Conservation (phyloP, 2,888 invertebrate genomes). For the Drosophila algonquin region DNA sequence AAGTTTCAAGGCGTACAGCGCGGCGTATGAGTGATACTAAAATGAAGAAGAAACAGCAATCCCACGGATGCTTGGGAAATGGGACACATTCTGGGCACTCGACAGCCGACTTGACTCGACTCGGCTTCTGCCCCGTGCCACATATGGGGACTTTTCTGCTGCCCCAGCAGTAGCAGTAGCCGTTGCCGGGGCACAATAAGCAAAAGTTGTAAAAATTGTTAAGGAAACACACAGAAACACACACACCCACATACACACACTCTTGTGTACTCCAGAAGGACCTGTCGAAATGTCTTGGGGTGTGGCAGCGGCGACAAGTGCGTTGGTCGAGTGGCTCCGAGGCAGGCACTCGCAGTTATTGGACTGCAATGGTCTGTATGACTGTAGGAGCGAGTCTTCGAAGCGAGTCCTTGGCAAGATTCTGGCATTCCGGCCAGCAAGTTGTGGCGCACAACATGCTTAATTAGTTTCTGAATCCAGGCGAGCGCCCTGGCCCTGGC, state of each 20-base stretch:
- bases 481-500: neutral
- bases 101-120: neutral
- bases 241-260: neutral
- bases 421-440: constrained; percentile 17
- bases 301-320: constrained; percentile 40
- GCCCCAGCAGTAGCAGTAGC: constrained; percentile 1
- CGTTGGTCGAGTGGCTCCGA: constrained; percentile 1
- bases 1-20: constrained; percentile 52
- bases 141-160: too few species aligned
- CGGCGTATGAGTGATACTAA: constrained; percentile 52
- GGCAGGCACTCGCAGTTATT: constrained; percentile 48
- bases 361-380: constrained; percentile 31
- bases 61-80: constrained; percentile 7
- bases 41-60: constrained; percentile 28
- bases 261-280: constrained; percentile 6
- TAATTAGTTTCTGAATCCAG: constrained; percentile 58
- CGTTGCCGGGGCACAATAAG: constrained; percentile 47
- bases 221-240: constrained; percentile 16
- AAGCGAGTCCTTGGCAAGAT: neutral
- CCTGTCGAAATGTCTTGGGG: constrained; percentile 53
- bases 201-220: constrained; percentile 57
- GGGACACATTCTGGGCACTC: constrained; percentile 14
- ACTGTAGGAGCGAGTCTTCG: constrained; percentile 14
- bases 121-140: neutral
- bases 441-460: constrained; percentile 57